Evolutionary conservation across 2,797 vertebrate genomes (phyloP), one percentile per base, ranked within the genome.

Genomic region (Protosalanx chinensis): DNA sequence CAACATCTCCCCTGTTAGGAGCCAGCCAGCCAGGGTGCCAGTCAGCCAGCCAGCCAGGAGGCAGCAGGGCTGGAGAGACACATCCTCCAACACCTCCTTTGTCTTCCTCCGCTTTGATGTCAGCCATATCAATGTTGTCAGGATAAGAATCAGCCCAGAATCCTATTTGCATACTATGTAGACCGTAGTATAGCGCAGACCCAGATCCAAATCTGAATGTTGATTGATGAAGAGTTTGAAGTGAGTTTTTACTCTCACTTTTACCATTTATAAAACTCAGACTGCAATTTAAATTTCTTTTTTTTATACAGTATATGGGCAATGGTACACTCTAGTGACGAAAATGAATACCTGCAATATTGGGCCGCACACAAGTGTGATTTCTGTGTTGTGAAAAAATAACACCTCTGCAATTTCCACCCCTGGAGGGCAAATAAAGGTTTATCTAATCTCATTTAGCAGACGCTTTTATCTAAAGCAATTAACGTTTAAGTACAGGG

Each of bases 61-160:
- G 18, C 16, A 51, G 27, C 6, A 35, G 8, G 20, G 16, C 33
- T 7, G 37, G 53, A 64, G 73, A 85, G 78, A 81, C 82, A 71
- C 68, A 78, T 87, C 88, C 80, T 81, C 69, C 27, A 23, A 87
- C 82, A 86, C 84, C 86, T 88, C 84, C 37, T 10, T 41, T 33
- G 7, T 68, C 86, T 83, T 84, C 85, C 83, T 79, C 73, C 75
- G 60, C 86, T 89, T 88, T 89, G 85, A 90, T 82, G 82, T 82
- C 74, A 80, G 74, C 69, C 75, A 71, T 77, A 81, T 87, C 79
- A 79, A 74, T 76, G 70, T 64, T 57, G 66, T 6, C 33, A 46
- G 41, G 32, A 10, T n/a, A 58, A 37, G 12, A 30, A 58, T 35
- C 32, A 30, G 32, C 51, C 20, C 35, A 30, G 15, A 18, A n/a